Conservation (phyloP, 2,888 invertebrate genomes). For the Resseliella maxima region DNA sequence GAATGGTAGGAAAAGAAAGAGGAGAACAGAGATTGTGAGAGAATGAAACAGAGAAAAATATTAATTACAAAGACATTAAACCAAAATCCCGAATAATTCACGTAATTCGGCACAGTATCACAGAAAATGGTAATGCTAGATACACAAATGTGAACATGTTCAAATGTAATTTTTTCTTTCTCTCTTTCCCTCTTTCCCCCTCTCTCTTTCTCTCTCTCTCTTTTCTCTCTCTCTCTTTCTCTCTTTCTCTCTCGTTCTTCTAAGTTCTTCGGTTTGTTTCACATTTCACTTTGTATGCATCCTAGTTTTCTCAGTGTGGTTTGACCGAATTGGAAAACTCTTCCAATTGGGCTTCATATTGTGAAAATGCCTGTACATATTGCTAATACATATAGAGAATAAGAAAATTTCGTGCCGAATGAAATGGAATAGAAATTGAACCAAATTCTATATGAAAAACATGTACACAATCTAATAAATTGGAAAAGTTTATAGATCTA, state of each 20-base stretch:
- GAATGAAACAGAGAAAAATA: slow-evolving; percentile 16
- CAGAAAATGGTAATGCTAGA: background rate
- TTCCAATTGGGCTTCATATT: background rate
- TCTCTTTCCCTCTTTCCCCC: background rate
- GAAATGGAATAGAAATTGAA: background rate
- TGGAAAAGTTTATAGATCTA: slow-evolving; percentile 51
- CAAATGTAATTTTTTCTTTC: background rate
- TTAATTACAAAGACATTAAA: slow-evolving; percentile 46
- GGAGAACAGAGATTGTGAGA: background rate
- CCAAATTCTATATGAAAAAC: slow-evolving; percentile 38
- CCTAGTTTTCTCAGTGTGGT: slow-evolving; percentile 19
- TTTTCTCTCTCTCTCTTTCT: background rate
- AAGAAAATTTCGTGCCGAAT: background rate
- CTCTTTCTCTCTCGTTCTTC: background rate
- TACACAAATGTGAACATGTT: background rate
- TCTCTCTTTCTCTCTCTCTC: background rate
- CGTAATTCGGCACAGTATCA: slow-evolving; percentile 43
- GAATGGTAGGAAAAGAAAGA: background rate
- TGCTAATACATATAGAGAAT: background rate
- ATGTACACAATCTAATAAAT: slow-evolving; percentile 53
- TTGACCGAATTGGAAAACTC: slow-evolving; percentile 40
- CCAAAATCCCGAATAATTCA: slow-evolving; percentile 25
- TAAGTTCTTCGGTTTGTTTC: background rate
- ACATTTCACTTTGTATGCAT: slow-evolving; percentile 1
- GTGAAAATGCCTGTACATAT: too few relatives aligned